Conservation (phyloP, 2,888 invertebrate genomes). For the Drosophila atripex region DNA sequence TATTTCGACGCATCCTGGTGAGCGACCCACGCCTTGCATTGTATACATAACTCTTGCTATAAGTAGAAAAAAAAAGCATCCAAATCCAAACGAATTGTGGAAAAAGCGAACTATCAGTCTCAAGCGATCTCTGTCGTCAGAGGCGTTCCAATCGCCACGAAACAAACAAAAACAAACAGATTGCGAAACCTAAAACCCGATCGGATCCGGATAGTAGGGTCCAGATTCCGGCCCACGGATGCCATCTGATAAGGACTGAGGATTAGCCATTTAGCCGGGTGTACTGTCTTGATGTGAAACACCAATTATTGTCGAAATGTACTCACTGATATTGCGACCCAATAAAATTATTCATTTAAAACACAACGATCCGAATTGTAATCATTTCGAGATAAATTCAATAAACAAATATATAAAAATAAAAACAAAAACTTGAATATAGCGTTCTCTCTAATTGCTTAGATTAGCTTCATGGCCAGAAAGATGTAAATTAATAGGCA, state of each 20-base stretch:
- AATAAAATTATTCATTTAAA: slow-evolving; percentile 69
- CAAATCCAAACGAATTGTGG: slow-evolving; percentile 11
- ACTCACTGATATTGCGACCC: slow-evolving; percentile 74
- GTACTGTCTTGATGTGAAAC: slow-evolving; percentile 50
- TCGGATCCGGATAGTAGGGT: slow-evolving; percentile 20
- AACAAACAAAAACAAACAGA: slow-evolving; percentile 28
- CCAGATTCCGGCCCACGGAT: slow-evolving; percentile 9
- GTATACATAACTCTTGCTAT: slow-evolving; percentile 52
- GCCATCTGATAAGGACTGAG: slow-evolving; percentile 42
- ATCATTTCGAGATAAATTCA: slow-evolving; percentile 33
- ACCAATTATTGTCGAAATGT: slow-evolving; percentile 68
- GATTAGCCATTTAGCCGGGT: slow-evolving; percentile 33
- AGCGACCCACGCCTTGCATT: slow-evolving; percentile 62
- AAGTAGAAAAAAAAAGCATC: slow-evolving; percentile 30
- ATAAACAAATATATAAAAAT: slow-evolving; percentile 15
- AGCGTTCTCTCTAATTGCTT: slow-evolving; percentile 28
- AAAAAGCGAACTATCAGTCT: slow-evolving; percentile 60
- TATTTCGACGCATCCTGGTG: slow-evolving; percentile 65
- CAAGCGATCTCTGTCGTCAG: slow-evolving; percentile 68
- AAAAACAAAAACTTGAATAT: slow-evolving; percentile 13
- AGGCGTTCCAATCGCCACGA: slow-evolving; percentile 66
- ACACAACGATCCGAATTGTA: slow-evolving; percentile 20
- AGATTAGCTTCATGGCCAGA: slow-evolving; percentile 36
- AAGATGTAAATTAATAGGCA: slow-evolving; percentile 31
- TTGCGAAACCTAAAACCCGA: slow-evolving; percentile 35